A percentile compares a stretch with the other conserved stretches of the same genome.
phyloP scores from a whole-genome alignment of 2,797 vertebrate genomes.

The Phyllotis vaccarum region DNA sequence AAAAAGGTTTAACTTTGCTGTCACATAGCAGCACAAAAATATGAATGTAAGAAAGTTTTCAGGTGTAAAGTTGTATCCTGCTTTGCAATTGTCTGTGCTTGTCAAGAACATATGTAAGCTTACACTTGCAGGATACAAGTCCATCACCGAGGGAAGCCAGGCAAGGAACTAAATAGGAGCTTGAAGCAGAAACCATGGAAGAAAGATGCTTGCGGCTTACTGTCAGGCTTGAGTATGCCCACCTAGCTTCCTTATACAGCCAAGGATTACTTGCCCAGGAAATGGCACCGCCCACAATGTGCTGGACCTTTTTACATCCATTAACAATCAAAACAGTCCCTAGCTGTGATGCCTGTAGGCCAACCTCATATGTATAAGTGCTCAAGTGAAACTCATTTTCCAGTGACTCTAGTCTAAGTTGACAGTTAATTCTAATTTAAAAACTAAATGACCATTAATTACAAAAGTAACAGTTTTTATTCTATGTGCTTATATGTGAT shows the following conservation, averaged over 20 bases:
- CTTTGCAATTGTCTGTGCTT: neutral
- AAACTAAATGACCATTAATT: neutral
- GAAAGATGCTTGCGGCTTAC: neutral
- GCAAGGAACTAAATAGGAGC: neutral
- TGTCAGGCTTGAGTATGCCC: neutral
- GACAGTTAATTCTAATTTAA: neutral
- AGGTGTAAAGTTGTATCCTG: neutral
- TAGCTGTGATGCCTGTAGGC: no score
- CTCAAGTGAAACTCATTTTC: neutral
- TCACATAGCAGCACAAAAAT: conserved; percentile 16
- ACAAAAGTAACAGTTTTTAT: neutral
- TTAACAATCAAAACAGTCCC: neutral
- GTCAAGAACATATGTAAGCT: neutral
- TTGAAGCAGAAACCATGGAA: neutral
- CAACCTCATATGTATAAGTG: neutral
- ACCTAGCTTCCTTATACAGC: neutral
- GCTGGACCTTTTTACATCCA: neutral
- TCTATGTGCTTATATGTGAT: neutral
- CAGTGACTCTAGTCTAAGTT: neutral
- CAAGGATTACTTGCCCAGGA: neutral
- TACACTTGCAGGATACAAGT: neutral
- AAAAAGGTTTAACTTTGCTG: neutral
- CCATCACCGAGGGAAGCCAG: neutral
- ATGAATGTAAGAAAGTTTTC: neutral
- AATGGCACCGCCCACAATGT: neutral